A percentile compares a stretch with the other conserved stretches of the same genome.
These are phyloP conservation scores for Drosophila parthenogenetica DNA, from an alignment of 2,888 invertebrate species.

Conservation along the genomic window DNA sequence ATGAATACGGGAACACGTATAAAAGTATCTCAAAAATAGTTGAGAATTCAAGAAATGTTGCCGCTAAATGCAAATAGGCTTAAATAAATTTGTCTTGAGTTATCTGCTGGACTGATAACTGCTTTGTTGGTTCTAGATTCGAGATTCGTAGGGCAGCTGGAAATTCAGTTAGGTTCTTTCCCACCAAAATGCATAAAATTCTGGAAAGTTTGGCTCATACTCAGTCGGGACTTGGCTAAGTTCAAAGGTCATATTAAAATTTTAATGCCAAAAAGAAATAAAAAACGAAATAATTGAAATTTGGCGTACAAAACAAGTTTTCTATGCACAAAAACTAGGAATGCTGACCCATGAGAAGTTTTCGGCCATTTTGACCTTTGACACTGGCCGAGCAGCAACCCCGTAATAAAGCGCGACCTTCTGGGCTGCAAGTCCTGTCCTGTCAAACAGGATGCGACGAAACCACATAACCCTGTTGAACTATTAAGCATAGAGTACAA, in stretches of 20 bases:
- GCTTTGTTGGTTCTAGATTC: constrained; percentile 30
- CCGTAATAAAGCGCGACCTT: constrained; percentile 44
- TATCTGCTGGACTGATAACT: constrained; percentile 51
- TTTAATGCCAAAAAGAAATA: constrained; percentile 47
- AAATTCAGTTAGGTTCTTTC: constrained; percentile 34
- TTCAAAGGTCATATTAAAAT: constrained; percentile 71
- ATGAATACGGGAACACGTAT: background rate
- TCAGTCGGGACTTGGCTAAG: constrained; percentile 57
- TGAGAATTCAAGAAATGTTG: constrained; percentile 61
- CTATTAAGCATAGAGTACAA: constrained; percentile 16
- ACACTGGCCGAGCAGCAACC: constrained; percentile 67
- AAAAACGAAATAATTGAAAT: constrained; percentile 45
- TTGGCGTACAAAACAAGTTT: constrained; percentile 67
- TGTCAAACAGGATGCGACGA: constrained; percentile 59
- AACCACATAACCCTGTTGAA: constrained; percentile 17
- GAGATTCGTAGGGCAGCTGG: constrained; percentile 51
- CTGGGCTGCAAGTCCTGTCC: constrained; percentile 17
- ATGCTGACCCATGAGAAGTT: constrained; percentile 78
- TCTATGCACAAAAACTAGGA: constrained; percentile 38
- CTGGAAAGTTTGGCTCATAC: constrained; percentile 58
- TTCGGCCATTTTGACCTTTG: constrained; percentile 78
- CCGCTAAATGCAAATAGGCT: constrained; percentile 73
- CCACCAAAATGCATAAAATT: constrained; percentile 42
- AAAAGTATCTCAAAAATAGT: constrained; percentile 51
- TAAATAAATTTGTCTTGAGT: constrained; percentile 54